Evolutionary conservation across 2,888 invertebrate genomes (phyloP), one percentile per base, ranked within the genome.

Genomic region (Pseudococcus jackbeardsleyi): DNA sequence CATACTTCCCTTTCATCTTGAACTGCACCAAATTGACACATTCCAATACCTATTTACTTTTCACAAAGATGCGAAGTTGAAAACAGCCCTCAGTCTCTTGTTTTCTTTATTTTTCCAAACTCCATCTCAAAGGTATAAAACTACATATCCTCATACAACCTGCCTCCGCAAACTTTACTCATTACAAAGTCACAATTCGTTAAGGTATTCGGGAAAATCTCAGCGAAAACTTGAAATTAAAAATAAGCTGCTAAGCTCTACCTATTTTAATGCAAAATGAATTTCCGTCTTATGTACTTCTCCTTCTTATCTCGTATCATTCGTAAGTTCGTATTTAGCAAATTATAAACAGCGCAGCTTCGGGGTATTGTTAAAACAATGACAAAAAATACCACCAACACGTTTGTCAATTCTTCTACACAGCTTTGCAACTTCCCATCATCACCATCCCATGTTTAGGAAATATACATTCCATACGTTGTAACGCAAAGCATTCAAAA

Each of bases 341-440:
- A 64, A 64, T 64, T 72, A 72, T 72, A 72, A 72, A 72, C 33
- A 72, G 8, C 33, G 17, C 72, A 33, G 72, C 72, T 72, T 72
- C 17, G 33, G 17, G 72, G 72, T 68, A 72, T 72, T 9, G 72
- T 72, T 72, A 72, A 72, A 72, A 72, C 39, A 72, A 72, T 17
- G 33, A 17, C 17, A 39, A 33, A 72, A 33, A 72, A 72, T 15
- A 17, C 72, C 72, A 15, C 72, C 72, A 7, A 72, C 26, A 26
- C 15, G 26, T 72, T 72, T 33, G 72, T 72, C 33, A 72, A 19
- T 22, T 64, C 22, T 64, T 64, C 22, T 22, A 64, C 19, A 64
- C 19, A 64, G 22, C 64, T 64, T 19, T 59, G n/a, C n/a, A 59
- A 59, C 59, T 15, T 59, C 15, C 15, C 59, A 54, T 54, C 54